phyloP scores from a whole-genome alignment of 2,888 invertebrate species.

The Cephus spinipes region DNA sequence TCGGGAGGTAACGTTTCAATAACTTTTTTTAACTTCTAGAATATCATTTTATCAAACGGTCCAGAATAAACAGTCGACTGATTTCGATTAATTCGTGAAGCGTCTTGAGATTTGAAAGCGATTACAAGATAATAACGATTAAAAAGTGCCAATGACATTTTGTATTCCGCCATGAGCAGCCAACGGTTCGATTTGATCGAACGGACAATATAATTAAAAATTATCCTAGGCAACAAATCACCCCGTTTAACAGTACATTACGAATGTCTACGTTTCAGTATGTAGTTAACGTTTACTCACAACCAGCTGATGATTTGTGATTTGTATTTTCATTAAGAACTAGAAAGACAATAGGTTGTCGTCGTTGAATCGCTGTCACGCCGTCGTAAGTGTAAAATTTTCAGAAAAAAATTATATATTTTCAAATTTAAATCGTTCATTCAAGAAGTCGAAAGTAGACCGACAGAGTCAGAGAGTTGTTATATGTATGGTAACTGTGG shows the following conservation, averaged over 20 bases:
- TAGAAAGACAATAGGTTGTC: not conserved
- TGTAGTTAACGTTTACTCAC: conserved; percentile 57
- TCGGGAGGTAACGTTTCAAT: not conserved
- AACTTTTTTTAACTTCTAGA: not conserved
- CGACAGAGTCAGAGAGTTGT: not conserved
- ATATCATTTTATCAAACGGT: not conserved
- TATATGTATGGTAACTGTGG: too few species aligned
- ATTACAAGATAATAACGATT: conserved; percentile 9
- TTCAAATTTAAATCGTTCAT: not conserved
- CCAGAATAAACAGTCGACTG: not conserved
- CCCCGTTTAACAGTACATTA: conserved; percentile 28
- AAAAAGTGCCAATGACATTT: conserved; percentile 9
- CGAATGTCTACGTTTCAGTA: conserved; percentile 29
- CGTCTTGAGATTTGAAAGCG: conserved; percentile 9
- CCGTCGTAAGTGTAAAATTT: not conserved
- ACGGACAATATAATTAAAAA: not conserved
- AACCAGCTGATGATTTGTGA: conserved; percentile 61
- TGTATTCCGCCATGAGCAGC: conserved; percentile 1
- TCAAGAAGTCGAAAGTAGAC: not conserved
- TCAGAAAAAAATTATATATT: not conserved
- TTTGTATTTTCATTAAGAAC: conserved; percentile 27
- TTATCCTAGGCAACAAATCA: conserved; percentile 18
- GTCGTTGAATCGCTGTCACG: not conserved
- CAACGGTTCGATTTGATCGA: conserved; percentile 3
- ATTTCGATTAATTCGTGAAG: not conserved